phyloP scores from a whole-genome alignment of 2,113 vertebrate species.

The Rhizomys pruinosus region DNA sequence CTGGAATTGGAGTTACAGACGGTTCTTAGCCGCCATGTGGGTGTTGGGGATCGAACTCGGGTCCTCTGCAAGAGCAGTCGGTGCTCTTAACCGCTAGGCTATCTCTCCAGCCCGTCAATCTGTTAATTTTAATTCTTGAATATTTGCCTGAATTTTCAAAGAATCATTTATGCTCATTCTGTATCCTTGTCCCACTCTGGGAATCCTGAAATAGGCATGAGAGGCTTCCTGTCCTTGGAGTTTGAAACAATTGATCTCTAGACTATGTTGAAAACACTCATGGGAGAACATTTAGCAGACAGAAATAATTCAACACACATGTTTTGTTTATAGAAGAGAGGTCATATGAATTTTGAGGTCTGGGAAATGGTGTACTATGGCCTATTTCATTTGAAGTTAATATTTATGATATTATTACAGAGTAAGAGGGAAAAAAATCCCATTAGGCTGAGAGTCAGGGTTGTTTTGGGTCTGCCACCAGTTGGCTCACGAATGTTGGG shows the following conservation, averaged over 20 bases:
- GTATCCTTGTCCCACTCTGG: not conserved
- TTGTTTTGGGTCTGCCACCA: not conserved
- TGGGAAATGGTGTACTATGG: not conserved
- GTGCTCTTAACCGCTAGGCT: too few relatives aligned
- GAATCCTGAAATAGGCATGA: not conserved
- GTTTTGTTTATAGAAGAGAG: slow-evolving; percentile 12
- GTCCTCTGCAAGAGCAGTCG: too few relatives aligned
- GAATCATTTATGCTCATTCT: not conserved
- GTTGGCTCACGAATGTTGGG: not conserved
- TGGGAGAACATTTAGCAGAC: not conserved
- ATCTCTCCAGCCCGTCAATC: too few relatives aligned
- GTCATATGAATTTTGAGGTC: not conserved
- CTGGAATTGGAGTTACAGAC: too few relatives aligned
- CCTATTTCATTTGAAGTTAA: slow-evolving; percentile 43
- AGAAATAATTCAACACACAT: not conserved
- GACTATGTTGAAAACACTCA: not conserved
- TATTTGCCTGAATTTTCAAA: slow-evolving; percentile 27
- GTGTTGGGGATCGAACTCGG: too few relatives aligned
- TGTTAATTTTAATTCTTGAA: slow-evolving; percentile 9
- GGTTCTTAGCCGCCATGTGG: too few relatives aligned
- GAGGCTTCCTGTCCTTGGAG: not conserved
- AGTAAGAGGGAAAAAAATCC: not conserved
- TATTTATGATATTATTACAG: slow-evolving; percentile 46
- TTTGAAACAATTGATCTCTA: not conserved
- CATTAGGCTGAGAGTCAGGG: not conserved